A percentile compares a stretch with the other conserved stretches of the same genome.
Evolutionary conservation across 2,113 vertebrate genomes (phyloP).

Genomic region (Pseudorectes ferrugineus): DNA sequence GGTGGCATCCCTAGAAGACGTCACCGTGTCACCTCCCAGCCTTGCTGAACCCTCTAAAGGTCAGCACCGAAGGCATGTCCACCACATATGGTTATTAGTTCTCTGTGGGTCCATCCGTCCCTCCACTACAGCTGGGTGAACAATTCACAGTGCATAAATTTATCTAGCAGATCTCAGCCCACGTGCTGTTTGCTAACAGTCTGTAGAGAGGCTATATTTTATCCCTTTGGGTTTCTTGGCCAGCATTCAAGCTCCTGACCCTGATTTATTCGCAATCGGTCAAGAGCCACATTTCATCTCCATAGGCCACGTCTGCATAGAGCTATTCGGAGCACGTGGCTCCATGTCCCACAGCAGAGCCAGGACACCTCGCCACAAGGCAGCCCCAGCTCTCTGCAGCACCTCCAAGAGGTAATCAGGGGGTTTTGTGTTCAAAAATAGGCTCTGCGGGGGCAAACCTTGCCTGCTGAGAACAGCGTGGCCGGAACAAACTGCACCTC

Average conservation of each 20-base stretch:
- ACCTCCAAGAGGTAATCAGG: background rate
- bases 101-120: constrained; percentile 14
- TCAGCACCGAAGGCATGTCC: constrained; percentile 36
- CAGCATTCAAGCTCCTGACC: constrained; percentile 48
- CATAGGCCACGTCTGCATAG: background rate
- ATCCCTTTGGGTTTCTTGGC: constrained; percentile 68
- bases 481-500: background rate
- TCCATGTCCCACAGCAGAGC: background rate
- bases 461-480: background rate
- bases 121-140: constrained; percentile 53
- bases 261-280: constrained; percentile 57
- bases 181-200: constrained; percentile 60
- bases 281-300: constrained; percentile 55
- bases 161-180: constrained; percentile 59
- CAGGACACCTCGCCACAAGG: background rate
- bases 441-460: constrained; percentile 26
- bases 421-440: background rate
- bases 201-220: constrained; percentile 53
- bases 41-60: constrained; percentile 30
- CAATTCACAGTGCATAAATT: constrained; percentile 67
- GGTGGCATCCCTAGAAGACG: background rate
- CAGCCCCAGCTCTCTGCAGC: background rate
- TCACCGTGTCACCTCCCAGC: background rate
- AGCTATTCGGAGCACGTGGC: background rate
- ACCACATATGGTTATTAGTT: constrained; percentile 57